Conservation (phyloP, 2,113 vertebrate genomes). For the Myxocyprinus asiaticus region DNA sequence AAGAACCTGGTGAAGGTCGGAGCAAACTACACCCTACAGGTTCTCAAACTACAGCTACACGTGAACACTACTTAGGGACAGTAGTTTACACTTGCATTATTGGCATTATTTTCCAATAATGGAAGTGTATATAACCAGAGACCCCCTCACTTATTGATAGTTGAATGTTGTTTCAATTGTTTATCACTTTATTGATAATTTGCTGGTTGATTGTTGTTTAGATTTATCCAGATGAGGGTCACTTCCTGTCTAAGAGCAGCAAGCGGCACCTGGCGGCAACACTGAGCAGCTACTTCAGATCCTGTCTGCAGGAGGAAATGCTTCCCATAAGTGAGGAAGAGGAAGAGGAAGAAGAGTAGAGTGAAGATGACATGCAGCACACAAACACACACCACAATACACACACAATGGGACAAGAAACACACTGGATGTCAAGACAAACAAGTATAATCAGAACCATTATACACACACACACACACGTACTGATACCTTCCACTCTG, state of each 20-base stretch:
- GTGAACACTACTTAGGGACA: too few species aligned
- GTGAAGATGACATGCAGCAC: slow-evolving; percentile 54
- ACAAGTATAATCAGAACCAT: too few species aligned
- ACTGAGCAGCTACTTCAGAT: slow-evolving; percentile 92
- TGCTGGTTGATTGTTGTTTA: slow-evolving; percentile 56
- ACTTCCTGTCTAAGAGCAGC: slow-evolving; percentile 87
- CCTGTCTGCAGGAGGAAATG: slow-evolving; percentile 91
- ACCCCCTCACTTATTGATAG: too few species aligned
- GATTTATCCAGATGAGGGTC: slow-evolving; percentile 97
- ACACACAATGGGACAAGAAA: too few species aligned
- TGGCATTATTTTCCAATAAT: too few species aligned
- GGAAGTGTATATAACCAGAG: too few species aligned
- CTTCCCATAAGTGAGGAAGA: slow-evolving; percentile 84
- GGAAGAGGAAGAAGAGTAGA: slow-evolving; percentile 77
- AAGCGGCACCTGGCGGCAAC: slow-evolving; percentile 88
- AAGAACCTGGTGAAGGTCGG: slow-evolving; percentile 93
- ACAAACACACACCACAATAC: too few species aligned
- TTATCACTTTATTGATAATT: too few species aligned
- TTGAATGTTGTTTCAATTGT: too few species aligned
- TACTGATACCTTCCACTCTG: neutral
- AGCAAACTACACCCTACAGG: slow-evolving; percentile 98
- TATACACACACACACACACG: too few species aligned
- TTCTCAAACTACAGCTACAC: slow-evolving; percentile 55
- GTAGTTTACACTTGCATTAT: too few species aligned
- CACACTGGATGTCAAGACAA: too few species aligned